Conservation (phyloP, 2,113 vertebrate genomes). For the Pseudopipra pipra region DNA sequence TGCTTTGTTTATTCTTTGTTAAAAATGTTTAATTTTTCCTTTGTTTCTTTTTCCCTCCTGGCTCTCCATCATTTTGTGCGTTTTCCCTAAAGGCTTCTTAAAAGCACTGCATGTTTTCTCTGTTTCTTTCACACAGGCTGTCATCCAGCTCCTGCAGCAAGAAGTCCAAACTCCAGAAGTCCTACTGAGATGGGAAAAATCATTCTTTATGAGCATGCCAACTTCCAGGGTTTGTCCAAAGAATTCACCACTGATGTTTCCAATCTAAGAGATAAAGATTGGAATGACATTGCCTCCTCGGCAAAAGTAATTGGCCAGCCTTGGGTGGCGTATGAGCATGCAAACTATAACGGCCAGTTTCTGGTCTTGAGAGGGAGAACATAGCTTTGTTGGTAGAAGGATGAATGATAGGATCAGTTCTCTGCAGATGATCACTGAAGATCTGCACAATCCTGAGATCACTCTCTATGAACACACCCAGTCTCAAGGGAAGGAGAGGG, state of each 20-base stretch:
- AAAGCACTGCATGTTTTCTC: neutral
- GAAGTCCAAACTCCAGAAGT: neutral
- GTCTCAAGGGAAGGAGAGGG: neutral
- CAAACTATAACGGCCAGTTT: neutral
- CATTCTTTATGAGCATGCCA: neutral
- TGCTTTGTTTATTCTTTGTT: neutral
- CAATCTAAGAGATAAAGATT: neutral
- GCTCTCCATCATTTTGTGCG: neutral
- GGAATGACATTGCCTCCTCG: neutral
- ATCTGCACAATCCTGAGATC: neutral
- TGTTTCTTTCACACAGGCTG: neutral
- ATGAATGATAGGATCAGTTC: constrained; percentile 29
- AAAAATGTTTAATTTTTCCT: neutral
- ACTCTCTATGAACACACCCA: neutral
- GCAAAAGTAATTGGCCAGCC: neutral
- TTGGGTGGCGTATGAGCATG: neutral
- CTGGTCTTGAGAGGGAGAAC: constrained; percentile 28
- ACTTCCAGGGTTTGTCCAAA: constrained; percentile 10
- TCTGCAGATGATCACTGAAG: constrained; percentile 14
- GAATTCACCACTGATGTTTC: neutral
- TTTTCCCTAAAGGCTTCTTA: neutral
- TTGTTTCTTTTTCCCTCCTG: neutral
- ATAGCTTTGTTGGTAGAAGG: neutral
- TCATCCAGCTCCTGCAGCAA: neutral
- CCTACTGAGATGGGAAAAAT: constrained; percentile 4